Evolutionary conservation across 2,888 invertebrate species (phyloP), one percentile per base, ranked within the genome.

Genomic region (Meteorus colon): DNA sequence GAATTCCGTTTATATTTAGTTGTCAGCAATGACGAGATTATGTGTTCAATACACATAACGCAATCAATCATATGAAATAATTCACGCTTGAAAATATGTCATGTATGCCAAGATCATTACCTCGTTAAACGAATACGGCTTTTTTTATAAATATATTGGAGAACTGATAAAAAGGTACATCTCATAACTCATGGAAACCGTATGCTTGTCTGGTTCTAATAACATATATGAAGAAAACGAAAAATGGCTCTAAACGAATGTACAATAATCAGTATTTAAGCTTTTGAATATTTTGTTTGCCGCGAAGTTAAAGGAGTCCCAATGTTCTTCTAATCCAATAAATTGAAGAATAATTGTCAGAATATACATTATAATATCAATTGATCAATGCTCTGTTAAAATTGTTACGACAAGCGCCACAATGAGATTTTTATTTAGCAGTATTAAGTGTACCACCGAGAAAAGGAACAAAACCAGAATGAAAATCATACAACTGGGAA

Each of bases 211-310:
- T 65, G 65, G 41, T 65, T 65, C 41, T 65, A 37, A 24, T 55
- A 55, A 24, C 34, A 41, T 68, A 41, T 67, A 51, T 29, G 24
- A 51, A 29, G 31, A 16, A 72, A 63, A 72, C 71, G 75, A 60
- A 73, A 77, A 65, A 81, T 60, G 80, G 80, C 80, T 80, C 80
- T 79, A 79, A 81, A 77, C 79, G 76, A 76, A 76, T 76, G 81
- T 81, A 80, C 81, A 81, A 81, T 81, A 81, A 81, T 80, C 81
- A 81, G 81, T 81, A 81, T 81, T 81, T 81, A 81, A 79, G 81
- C 80, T 81, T 80, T 77, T 62, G 65, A 67, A 79, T 81, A 75
- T 78, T 80, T 79, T 80, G 73, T 78, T 75, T 75, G 69, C 75
- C 71, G 70, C 70, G 60, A 59, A 70, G 37, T 60, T 37, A 70